phyloP scores from a whole-genome alignment of 1,140 invertebrate genomes.

The Melitaea cinxia region DNA sequence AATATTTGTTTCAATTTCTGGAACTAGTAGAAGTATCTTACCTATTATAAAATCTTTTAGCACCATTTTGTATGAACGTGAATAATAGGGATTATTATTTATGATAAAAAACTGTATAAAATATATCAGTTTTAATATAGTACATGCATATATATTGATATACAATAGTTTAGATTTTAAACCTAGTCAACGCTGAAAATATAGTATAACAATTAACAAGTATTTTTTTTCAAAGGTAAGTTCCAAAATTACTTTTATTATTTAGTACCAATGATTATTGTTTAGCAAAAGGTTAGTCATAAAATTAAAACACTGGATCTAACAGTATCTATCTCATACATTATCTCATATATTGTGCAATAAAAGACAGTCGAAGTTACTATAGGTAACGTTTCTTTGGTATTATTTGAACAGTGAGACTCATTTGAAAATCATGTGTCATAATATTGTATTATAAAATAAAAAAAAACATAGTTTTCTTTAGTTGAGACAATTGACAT shows the following conservation, averaged over 20 bases:
- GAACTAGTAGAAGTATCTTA: too few relatives aligned
- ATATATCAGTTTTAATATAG: constrained; percentile 42
- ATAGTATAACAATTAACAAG: constrained; percentile 37
- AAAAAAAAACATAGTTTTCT: too few relatives aligned
- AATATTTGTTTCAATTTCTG: too few relatives aligned
- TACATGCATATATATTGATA: constrained; percentile 33
- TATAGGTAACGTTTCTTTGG: constrained; percentile 17
- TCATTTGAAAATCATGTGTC: too few relatives aligned
- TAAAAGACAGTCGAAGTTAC: constrained; percentile 30
- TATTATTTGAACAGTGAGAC: constrained; percentile 9
- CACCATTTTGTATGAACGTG: too few relatives aligned
- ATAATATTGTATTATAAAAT: too few relatives aligned
- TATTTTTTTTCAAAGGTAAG: constrained; percentile 33
- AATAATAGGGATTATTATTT: background rate
- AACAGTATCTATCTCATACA: constrained; percentile 19
- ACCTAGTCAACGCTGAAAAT: constrained; percentile 46
- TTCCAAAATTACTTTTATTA: constrained; percentile 33
- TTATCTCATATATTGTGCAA: constrained; percentile 26
- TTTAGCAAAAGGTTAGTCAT: constrained; percentile 28
- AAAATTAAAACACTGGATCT: constrained; percentile 29
- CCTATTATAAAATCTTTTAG: too few relatives aligned
- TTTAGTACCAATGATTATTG: constrained; percentile 22
- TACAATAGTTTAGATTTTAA: constrained; percentile 36
- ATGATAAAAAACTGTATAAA: constrained; percentile 21
- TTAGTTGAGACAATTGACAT: too few relatives aligned